Evolutionary conservation across 2,113 vertebrate species (phyloP).

Genomic region (Lepidothrix coronata): DNA sequence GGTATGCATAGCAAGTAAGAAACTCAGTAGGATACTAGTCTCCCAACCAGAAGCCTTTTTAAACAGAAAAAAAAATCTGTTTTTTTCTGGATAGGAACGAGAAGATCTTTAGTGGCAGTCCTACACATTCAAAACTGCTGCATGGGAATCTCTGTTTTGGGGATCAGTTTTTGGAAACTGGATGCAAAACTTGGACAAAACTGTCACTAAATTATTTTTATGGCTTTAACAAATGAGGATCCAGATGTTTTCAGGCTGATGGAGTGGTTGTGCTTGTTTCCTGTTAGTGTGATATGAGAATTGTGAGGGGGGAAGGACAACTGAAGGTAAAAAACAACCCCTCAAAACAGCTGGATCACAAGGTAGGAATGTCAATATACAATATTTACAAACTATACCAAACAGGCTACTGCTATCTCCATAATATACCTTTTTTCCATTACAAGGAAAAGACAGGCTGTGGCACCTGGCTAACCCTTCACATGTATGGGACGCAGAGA

Average conservation of each 20-base stretch:
- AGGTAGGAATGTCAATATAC: background rate
- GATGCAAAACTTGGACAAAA: background rate
- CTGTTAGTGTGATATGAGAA: background rate
- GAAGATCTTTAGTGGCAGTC: background rate
- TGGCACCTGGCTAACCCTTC: constrained; percentile 3
- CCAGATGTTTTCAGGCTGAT: background rate
- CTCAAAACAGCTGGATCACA: background rate
- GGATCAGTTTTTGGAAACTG: background rate
- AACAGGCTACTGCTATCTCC: background rate
- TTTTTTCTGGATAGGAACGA: background rate
- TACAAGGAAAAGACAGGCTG: background rate
- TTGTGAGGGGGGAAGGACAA: background rate
- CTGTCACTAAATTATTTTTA: background rate
- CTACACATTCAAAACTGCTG: background rate
- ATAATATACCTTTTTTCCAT: background rate
- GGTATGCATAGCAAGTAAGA: background rate
- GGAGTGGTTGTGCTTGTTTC: background rate
- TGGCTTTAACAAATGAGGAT: background rate
- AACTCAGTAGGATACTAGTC: background rate
- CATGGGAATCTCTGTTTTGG: background rate
- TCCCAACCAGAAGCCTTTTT: background rate
- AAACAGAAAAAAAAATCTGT: background rate
- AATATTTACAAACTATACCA: background rate
- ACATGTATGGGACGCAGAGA: background rate
- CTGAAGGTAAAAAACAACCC: background rate